phyloP scores from a whole-genome alignment of 2,888 invertebrate species.

The Caenorhabditis macrosperma region DNA sequence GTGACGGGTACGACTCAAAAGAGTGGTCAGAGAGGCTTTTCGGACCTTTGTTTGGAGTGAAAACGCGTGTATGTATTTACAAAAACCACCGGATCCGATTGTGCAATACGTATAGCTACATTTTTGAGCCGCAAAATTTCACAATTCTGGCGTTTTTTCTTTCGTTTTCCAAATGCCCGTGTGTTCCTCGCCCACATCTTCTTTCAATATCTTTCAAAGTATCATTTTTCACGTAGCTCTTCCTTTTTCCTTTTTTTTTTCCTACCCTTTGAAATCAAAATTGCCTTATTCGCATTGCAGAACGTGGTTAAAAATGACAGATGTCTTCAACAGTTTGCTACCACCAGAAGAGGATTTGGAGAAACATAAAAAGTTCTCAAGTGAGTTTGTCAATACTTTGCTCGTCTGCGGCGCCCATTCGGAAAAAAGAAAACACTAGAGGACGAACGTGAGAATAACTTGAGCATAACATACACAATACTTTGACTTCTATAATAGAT shows the following conservation, averaged over 20 bases:
- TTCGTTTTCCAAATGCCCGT: not conserved
- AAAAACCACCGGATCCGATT: not conserved
- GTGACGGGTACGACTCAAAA: not conserved
- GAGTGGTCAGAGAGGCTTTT: not conserved
- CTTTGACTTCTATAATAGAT: constrained; percentile 13
- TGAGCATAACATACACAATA: not conserved
- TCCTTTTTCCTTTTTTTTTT: not conserved
- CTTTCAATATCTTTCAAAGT: constrained; percentile 12
- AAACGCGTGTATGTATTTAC: not conserved
- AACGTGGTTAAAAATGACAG: constrained; percentile 48
- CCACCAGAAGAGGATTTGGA: constrained; percentile 68
- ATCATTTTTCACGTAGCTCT: constrained; percentile 25
- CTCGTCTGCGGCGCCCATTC: too few species aligned
- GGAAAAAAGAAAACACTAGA: not conserved
- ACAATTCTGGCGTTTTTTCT: not conserved
- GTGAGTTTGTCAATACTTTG: constrained; percentile 56
- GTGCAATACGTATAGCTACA: not conserved
- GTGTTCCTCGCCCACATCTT: constrained; percentile 11
- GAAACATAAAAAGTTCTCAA: constrained; percentile 65
- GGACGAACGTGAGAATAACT: constrained; percentile 1
- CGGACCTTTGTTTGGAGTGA: constrained; percentile 3
- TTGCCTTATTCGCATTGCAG: not conserved
- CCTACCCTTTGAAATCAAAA: not conserved
- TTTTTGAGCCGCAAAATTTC: not conserved
- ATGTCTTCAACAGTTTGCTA: constrained; percentile 56